Evolutionary conservation across 2,888 invertebrate species (phyloP).

Genomic region (Spicauda simplicius): DNA sequence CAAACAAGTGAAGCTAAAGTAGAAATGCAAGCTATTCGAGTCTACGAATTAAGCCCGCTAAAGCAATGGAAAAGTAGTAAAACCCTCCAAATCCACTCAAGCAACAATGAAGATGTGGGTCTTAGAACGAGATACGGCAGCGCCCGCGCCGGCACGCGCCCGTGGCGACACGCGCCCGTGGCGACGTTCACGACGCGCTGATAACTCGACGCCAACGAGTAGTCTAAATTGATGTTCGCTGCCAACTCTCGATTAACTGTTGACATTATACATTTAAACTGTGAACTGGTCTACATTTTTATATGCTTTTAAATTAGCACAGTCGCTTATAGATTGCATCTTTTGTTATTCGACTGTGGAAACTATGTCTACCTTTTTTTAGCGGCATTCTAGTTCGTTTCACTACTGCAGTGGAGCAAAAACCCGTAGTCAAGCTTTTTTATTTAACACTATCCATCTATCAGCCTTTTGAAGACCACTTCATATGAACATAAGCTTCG

Average conservation of each 20-base stretch:
- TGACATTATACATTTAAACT: conserved; percentile 1
- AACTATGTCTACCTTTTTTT: no score
- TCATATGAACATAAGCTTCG: no score
- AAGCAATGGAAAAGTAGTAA: conserved; percentile 2
- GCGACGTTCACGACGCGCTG: not conserved
- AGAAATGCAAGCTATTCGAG: not conserved
- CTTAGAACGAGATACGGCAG: conserved; percentile 3
- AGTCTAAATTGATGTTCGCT: not conserved
- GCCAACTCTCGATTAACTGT: not conserved
- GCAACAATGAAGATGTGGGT: not conserved
- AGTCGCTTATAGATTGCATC: no score
- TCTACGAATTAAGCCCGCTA: not conserved
- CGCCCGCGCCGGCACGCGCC: not conserved
- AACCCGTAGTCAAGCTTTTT: no score
- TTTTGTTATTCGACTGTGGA: no score
- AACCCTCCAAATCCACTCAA: not conserved
- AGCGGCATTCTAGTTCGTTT: no score
- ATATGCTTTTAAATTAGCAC: not conserved
- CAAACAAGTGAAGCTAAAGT: not conserved
- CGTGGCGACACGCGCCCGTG: not conserved
- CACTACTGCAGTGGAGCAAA: no score
- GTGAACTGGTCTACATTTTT: not conserved
- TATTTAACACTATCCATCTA: no score
- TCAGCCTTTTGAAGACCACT: no score
- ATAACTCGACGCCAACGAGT: conserved; percentile 1